These are phyloP conservation scores for Ciconia maguari DNA, from an alignment of 2,113 vertebrate genomes.

Conservation along the genomic window DNA sequence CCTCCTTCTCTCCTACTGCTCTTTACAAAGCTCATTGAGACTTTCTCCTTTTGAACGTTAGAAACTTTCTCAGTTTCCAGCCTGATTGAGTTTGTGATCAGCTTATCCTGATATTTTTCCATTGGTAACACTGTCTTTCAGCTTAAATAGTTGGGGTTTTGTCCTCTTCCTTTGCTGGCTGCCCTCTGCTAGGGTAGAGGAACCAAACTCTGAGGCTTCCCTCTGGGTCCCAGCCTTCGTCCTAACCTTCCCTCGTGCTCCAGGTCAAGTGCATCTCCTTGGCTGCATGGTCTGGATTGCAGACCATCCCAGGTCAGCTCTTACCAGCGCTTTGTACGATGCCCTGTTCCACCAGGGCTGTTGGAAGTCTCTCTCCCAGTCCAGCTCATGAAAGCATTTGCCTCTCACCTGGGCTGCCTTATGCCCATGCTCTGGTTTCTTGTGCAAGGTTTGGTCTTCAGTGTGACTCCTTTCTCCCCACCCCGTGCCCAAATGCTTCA, in stretches of 20 bases:
- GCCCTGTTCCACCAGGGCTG: neutral
- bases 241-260: neutral
- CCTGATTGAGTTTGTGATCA: neutral
- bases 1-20: neutral
- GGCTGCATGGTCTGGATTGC: no score
- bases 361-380: neutral
- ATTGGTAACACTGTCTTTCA: neutral
- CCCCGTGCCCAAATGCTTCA: fast-evolving
- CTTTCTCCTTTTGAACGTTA: neutral
- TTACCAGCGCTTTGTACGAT: fast-evolving
- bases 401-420: neutral
- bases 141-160: neutral
- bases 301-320: neutral
- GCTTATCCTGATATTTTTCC: neutral
- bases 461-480: neutral
- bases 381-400: neutral
- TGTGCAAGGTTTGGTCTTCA: neutral
- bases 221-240: neutral
- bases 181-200: neutral
- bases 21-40: neutral
- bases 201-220: neutral
- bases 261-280: neutral
- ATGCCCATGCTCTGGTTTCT: neutral
- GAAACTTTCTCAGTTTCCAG: neutral
- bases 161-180: neutral